Base-by-base conservation (phyloP, 2,113 vertebrate species). In the Chauna torquata region DNA sequence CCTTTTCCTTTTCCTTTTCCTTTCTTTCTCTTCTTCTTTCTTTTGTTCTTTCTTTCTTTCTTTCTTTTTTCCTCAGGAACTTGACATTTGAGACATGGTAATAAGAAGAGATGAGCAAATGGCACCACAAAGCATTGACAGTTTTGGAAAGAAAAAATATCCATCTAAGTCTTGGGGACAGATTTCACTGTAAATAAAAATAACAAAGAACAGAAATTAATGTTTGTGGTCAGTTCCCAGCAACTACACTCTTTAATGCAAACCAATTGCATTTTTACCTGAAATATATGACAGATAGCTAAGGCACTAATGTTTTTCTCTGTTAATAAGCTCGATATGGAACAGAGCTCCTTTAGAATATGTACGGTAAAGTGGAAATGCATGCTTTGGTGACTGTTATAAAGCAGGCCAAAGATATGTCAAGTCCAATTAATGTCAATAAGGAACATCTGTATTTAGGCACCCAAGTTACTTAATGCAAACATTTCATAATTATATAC, bases 391-490 rank as follows among this genome's bases (percentile, higher is more conserved):
- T 93, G 94, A 97, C 94, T 97, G 97, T 90, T 98, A 97, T 88
- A 97, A 97, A 97, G 97, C 98, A 98, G 98, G 98, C 98, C 98
- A 98, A 98, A 98, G 97, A 98, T 98, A 97, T 90, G 98, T 98
- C 98, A 98, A 95, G 95, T 98, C 97, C 98, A 98, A 98, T 98
- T 98, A 98, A 97, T 81, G 97, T 98, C 98, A 98, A 98, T 89
- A 94, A 98, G 96, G 98, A 98, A 98, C 98, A 98, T 98, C 98
- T 98, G 98, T 98, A 98, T 98, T 98, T 98, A 97, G 97, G 98
- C 97, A 98, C 97, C 98, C 97, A 97, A 93, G 95, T 97, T 98
- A 97, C 98, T 98, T 97, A 98, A 98, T 97, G 98, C 98, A 98
- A 98, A 98, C 98, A 98, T 98, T 98, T 97, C 95, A 92, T 98